phyloP scores from a whole-genome alignment of 1,140 invertebrate genomes.

The Drosophila dunni region DNA sequence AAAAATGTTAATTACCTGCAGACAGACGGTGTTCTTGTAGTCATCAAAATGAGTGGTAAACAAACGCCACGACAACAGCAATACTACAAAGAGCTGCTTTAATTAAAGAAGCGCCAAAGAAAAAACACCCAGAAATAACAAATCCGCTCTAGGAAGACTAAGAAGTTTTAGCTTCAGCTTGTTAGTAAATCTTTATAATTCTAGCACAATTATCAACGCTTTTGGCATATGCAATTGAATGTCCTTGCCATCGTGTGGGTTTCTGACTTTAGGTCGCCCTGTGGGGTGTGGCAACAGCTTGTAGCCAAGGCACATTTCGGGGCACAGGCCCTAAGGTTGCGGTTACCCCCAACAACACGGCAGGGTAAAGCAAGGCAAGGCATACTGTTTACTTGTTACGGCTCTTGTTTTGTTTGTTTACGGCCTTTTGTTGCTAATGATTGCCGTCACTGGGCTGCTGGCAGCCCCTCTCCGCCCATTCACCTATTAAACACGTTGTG shows the following conservation, averaged over 20 bases:
- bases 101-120: conserved; percentile 51
- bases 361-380: background rate
- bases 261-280: background rate
- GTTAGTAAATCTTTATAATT: conserved; percentile 64
- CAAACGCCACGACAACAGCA: conserved; percentile 18
- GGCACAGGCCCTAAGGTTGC: conserved; percentile 39
- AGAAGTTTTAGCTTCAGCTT: conserved; percentile 5
- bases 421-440: conserved; percentile 70
- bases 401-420: conserved; percentile 48
- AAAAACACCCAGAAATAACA: conserved; percentile 7
- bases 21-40: conserved; percentile 22
- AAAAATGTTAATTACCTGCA: conserved; percentile 76
- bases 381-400: conserved; percentile 51
- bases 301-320: conserved; percentile 43
- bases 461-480: background rate
- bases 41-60: conserved; percentile 40
- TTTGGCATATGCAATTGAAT: conserved; percentile 73
- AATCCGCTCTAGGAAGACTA: background rate
- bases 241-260: conserved; percentile 9
- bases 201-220: conserved; percentile 63
- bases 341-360: conserved; percentile 45
- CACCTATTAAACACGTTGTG: background rate
- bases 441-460: conserved; percentile 51
- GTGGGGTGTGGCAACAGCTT: conserved; percentile 39
- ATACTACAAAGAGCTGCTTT: conserved; percentile 37